A percentile compares a stretch with the other conserved stretches of the same genome.
Conservation (phyloP, 2,888 invertebrate genomes). For the Stegophylla sp. region DNA sequence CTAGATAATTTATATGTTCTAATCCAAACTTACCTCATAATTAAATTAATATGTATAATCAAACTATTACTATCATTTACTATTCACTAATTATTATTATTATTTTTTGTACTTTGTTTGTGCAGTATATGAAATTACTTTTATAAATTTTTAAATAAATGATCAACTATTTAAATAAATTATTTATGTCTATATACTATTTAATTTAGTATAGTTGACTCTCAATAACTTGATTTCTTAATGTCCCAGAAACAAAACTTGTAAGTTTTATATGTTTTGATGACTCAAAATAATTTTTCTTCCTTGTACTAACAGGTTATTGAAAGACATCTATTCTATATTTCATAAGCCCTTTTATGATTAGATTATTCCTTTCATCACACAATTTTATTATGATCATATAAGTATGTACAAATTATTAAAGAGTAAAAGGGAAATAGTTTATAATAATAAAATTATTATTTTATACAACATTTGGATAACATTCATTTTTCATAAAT, state of each 20-base stretch:
- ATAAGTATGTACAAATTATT: not conserved
- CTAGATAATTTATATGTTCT: not conserved
- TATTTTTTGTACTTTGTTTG: constrained; percentile 33
- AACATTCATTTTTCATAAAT: not conserved
- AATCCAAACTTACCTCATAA: not conserved
- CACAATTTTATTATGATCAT: not conserved
- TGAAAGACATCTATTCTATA: too few species aligned
- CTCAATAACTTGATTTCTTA: too few species aligned
- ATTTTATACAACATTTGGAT: not conserved
- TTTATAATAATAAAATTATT: not conserved
- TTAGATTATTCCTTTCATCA: constrained; percentile 7
- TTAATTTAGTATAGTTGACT: too few species aligned
- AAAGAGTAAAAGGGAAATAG: not conserved
- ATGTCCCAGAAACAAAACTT: too few species aligned
- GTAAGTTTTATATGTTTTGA: too few species aligned
- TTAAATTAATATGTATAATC: constrained; percentile 6
- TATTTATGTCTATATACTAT: constrained; percentile 17
- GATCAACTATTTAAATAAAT: constrained; percentile 27
- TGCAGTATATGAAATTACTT: constrained; percentile 26
- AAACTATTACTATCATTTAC: constrained; percentile 3
- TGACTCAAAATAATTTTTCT: too few species aligned
- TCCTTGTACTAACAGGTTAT: too few species aligned
- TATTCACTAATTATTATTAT: not conserved
- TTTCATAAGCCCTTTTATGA: constrained; percentile 1
- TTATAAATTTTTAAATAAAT: constrained; percentile 48